Evolutionary conservation across 1,140 invertebrate species (phyloP), one percentile per base, ranked within the genome.

Genomic region (Marisa cornuarietis): DNA sequence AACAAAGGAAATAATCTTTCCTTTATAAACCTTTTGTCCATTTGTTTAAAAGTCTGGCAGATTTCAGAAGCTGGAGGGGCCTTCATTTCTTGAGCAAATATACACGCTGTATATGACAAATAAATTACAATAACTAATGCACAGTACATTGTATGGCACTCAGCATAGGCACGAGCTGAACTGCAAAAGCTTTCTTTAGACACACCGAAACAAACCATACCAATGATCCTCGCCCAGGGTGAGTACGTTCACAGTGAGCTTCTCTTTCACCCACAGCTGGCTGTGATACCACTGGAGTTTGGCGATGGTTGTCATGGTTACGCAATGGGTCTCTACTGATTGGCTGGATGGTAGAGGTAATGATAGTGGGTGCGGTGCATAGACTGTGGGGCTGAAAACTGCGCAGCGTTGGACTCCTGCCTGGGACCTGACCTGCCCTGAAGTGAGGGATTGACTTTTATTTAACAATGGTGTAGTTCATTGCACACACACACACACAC

Each of bases 321-420:
- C 76, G 76, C 18, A 51, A 42, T 18, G 65, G 76, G 49, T 77
- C 76, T 66, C 76, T 66, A n/a, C 76, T 77, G 76, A 77, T 77
- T 68, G 76, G 76, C 42, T 77, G 76, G 10, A 77, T 77, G 65
- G 62, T 68, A 51, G 76, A 77, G 20, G 76, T 51, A 26, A 77
- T 24, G 63, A 77, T 31, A 52, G 76, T 42, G 62, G 76, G 76
- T 63, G 65, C 24, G 3, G 58, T 51, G n/a, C 68, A 26, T 4
- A 51, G 49, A 26, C 63, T 68, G 63, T 77, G 76, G 26, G 63
- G 63, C 65, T 51, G 63, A 22, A 52, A n/a, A 52, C 22, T 75
- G 1, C 65, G n/a, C 54, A 49, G 49, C 20, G 63, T 13, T 52
- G 62, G 74, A n/a, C 58, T 51, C 24, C 68, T 63, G 26, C 76